Percentiles rank a stretch among this genome's conserved stretches.
These are phyloP conservation scores for Goniozus legneri DNA, from an alignment of 1,140 invertebrate genomes.

Conservation along the genomic window DNA sequence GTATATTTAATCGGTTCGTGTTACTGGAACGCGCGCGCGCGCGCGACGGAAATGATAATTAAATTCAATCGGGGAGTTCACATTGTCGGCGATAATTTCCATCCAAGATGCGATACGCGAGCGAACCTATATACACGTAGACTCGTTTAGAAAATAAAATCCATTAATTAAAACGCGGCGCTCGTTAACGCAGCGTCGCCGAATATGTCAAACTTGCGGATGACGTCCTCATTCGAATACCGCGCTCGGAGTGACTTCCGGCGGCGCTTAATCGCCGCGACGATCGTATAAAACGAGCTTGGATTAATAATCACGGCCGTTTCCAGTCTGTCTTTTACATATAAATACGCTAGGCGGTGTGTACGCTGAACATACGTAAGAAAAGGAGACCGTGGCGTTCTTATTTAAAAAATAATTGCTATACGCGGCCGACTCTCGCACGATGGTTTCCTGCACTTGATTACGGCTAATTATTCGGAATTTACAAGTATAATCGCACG, in stretches of 20 bases:
- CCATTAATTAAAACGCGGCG: conserved; percentile 24
- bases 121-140: too few species aligned
- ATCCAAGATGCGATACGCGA: conserved; percentile 29
- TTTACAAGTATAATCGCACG: conserved; percentile 53
- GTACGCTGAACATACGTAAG: too few species aligned
- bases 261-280: conserved; percentile 39
- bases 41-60: too few species aligned
- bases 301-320: conserved; percentile 49
- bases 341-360: conserved; percentile 29
- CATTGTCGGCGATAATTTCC: background rate
- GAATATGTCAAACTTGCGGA: conserved; percentile 36
- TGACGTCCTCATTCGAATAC: too few species aligned
- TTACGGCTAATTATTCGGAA: conserved; percentile 53
- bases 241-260: too few species aligned
- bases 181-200: conserved; percentile 22
- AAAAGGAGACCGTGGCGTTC: too few species aligned
- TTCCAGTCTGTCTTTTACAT: conserved; percentile 29
- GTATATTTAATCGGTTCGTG: conserved; percentile 4
- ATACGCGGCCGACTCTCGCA: conserved; percentile 39
- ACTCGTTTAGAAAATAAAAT: conserved; percentile 19
- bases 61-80: too few species aligned
- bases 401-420: conserved; percentile 56
- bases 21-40: background rate
- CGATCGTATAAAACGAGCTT: conserved; percentile 32
- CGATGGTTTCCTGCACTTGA: conserved; percentile 51